Conservation (phyloP, 2,888 invertebrate species). For the Sarcophaga caerulescens region DNA sequence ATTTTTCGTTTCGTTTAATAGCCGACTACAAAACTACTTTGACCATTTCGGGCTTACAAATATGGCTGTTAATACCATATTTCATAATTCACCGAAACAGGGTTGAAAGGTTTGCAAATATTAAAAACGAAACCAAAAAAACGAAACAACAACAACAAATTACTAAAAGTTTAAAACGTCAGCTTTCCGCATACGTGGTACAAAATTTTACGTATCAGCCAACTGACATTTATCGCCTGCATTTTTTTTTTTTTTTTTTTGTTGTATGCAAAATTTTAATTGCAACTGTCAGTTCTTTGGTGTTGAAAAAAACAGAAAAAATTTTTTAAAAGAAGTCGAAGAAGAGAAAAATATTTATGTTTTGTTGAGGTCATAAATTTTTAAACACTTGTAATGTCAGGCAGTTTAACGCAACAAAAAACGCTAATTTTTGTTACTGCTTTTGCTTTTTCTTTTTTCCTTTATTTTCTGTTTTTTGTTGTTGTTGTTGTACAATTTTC, state of each 20-base stretch:
- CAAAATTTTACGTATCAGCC: conserved; percentile 40
- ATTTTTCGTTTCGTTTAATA: not conserved
- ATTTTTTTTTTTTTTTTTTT: not conserved
- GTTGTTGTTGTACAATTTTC: conserved; percentile 32
- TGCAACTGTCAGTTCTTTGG: conserved; percentile 67
- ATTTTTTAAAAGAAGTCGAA: not conserved
- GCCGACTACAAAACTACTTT: not conserved
- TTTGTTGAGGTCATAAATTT: conserved; percentile 68
- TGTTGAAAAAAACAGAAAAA: conserved; percentile 48
- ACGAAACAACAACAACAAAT: conserved; percentile 1
- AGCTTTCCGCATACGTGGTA: not conserved
- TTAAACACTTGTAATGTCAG: conserved; percentile 72
- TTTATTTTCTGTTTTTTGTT: too few species aligned
- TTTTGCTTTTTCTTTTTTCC: too few species aligned
- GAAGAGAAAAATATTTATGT: conserved; percentile 56
- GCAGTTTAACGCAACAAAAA: conserved; percentile 65
- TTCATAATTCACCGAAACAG: conserved; percentile 51
- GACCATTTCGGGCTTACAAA: conserved; percentile 10
- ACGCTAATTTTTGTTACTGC: not conserved
- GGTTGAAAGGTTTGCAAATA: conserved; percentile 48
- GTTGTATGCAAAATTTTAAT: conserved; percentile 60
- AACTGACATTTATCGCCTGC: conserved; percentile 63
- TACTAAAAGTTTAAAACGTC: too few species aligned
- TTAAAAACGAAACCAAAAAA: conserved; percentile 16
- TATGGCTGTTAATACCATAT: conserved; percentile 52